Evolutionary conservation across 2,113 vertebrate genomes (phyloP).

Genomic region (Tupaia tana): DNA sequence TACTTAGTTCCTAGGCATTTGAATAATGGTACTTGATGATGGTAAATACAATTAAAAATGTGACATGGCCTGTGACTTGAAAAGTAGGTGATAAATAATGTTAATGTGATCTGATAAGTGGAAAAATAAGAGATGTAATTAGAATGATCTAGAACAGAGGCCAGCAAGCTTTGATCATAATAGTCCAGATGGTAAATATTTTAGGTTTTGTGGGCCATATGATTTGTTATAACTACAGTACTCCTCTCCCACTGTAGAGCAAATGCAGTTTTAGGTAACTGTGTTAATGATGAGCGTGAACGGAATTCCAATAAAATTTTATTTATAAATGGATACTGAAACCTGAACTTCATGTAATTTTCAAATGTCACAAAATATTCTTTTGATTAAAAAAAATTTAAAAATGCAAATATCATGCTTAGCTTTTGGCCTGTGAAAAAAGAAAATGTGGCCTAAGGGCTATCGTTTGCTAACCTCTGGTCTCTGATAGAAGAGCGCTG

Average conservation of each 20-base stretch:
- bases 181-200: background rate
- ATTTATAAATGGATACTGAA: background rate
- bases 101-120: background rate
- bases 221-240: background rate
- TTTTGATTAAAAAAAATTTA: background rate
- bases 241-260: background rate
- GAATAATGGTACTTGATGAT: background rate
- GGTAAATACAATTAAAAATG: background rate
- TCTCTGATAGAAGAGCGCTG: background rate
- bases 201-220: background rate
- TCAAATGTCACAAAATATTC: background rate
- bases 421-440: background rate
- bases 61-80: background rate
- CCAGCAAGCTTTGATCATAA: background rate
- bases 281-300: background rate
- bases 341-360: background rate
- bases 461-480: background rate
- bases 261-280: background rate
- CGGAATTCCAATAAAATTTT: background rate
- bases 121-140: slow-evolving; percentile 19
- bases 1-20: background rate
- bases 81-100: background rate
- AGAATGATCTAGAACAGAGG: slow-evolving; percentile 14
- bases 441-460: background rate
- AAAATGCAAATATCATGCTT: slow-evolving; percentile 26